Base-by-base conservation (phyloP, 2,888 invertebrate genomes). In the Adelphocoris suturalis region DNA sequence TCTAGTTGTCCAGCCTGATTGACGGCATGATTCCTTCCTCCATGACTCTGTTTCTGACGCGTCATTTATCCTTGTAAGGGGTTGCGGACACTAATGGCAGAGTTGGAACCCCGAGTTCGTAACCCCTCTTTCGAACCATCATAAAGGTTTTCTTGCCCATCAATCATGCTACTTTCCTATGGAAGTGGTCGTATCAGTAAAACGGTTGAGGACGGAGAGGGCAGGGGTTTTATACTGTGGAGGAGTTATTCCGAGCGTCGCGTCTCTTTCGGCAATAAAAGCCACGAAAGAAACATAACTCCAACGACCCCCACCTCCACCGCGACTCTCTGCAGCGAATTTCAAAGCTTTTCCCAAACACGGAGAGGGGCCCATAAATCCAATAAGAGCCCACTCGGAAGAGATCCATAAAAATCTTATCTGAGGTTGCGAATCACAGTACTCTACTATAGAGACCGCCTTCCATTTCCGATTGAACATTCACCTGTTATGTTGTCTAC, bases 111-210 rank as follows among this genome's bases (percentile, higher is more conserved):
- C 68, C 23, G 19, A 68, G 68, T 68, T 68, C 68, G 68, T 68
- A 68, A 68, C 68, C 68, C 68, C 68, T 68, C 68, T 68, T 68
- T 68, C 68, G 68, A 68, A 23, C 68, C 68, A 68, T 68, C 68
- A 68, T 68, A 68, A 68, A 68, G 68, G 68, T 68, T 68, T 68
- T 68, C 68, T 68, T 68, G 19, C 23, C 68, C 68, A 68, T 68
- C 68, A 68, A 68, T 68, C 68, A 68, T 23, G 68, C 23, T 68
- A 68, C 68, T 68, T 68, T 23, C 68, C 68, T 27, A 13, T 68
- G 68, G 68, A 68, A 68, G 68, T 68, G 68, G 68, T 68, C 68
- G 68, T 68, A 68, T 68, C 68, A 68, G 68, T 68, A 68, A 68
- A 68, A 68, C 68, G 68, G 23, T 68, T 68, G 68, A 68, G 68